These are phyloP conservation scores for Sphaerophoria rueppellii DNA, from an alignment of 2,888 invertebrate genomes.

Conservation along the genomic window DNA sequence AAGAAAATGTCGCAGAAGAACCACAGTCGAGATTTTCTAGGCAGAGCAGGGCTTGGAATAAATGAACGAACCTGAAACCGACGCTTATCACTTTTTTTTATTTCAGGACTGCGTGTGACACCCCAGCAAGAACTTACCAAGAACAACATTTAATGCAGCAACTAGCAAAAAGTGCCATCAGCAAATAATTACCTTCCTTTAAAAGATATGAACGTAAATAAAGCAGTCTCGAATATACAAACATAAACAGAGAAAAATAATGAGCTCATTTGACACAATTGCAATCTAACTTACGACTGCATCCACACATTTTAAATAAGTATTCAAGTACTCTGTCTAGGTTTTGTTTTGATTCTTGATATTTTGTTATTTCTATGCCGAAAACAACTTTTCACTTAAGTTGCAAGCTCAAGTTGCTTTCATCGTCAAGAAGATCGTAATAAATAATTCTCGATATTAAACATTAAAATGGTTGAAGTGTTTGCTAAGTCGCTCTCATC, in stretches of 20 bases:
- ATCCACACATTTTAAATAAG: conserved; percentile 10
- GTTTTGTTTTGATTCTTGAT: neutral
- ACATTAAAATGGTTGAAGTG: conserved; percentile 46
- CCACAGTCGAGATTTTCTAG: no score
- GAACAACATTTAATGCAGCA: no score
- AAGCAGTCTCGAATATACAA: conserved; percentile 1
- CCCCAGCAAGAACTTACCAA: no score
- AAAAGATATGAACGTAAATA: neutral
- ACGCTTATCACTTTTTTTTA: no score
- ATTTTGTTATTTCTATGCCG: neutral
- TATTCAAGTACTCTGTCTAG: neutral
- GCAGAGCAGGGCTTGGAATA: no score
- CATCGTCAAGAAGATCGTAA: conserved; percentile 17
- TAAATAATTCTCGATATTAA: conserved; percentile 30
- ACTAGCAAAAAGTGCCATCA: neutral
- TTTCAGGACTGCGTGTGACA: no score
- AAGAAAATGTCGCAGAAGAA: no score
- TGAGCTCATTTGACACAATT: conserved; percentile 58
- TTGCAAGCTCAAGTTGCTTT: neutral
- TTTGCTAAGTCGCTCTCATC: conserved; percentile 47
- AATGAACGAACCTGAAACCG: no score
- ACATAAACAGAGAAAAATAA: conserved; percentile 40
- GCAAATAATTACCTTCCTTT: neutral
- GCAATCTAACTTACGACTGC: conserved; percentile 2
- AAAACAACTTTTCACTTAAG: neutral